These are phyloP conservation scores for Kobus ellipsiprymnus DNA, from an alignment of 2,113 vertebrate genomes.

Conservation along the genomic window DNA sequence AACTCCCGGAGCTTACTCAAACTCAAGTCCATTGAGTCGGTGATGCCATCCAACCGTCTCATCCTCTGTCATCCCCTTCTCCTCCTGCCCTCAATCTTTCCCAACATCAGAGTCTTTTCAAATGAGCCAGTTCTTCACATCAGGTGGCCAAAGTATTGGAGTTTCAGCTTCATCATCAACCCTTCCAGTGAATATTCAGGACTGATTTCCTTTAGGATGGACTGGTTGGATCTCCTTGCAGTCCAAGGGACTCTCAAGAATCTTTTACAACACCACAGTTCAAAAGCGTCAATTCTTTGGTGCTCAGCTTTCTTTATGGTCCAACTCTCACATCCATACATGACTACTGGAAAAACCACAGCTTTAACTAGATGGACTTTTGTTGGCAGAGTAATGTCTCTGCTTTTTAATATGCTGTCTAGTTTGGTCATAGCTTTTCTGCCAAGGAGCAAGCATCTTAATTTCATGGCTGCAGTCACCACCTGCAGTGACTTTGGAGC, in stretches of 20 bases:
- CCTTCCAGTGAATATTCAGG: background rate
- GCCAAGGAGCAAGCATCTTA: background rate
- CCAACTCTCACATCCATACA: background rate
- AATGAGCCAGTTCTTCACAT: rapidly evolving
- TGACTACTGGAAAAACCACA: background rate
- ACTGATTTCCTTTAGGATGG: background rate
- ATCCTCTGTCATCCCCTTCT: background rate
- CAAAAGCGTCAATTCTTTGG: background rate
- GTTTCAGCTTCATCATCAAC: background rate
- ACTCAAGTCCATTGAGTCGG: rapidly evolving
- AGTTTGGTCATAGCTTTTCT: background rate
- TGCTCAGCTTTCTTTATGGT: background rate
- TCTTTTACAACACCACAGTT: background rate
- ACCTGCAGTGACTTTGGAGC: background rate
- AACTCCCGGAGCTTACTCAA: background rate
- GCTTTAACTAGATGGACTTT: background rate
- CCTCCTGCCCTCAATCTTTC: background rate
- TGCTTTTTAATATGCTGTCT: background rate
- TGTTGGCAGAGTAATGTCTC: background rate
- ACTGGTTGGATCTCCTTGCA: background rate
- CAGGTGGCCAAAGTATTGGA: background rate
- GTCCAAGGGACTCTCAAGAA: background rate
- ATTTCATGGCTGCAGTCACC: background rate
- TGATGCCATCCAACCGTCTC: background rate
- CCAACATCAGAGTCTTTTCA: background rate